Base-by-base conservation (phyloP, 2,888 invertebrate species). In the Drosophila histrio region DNA sequence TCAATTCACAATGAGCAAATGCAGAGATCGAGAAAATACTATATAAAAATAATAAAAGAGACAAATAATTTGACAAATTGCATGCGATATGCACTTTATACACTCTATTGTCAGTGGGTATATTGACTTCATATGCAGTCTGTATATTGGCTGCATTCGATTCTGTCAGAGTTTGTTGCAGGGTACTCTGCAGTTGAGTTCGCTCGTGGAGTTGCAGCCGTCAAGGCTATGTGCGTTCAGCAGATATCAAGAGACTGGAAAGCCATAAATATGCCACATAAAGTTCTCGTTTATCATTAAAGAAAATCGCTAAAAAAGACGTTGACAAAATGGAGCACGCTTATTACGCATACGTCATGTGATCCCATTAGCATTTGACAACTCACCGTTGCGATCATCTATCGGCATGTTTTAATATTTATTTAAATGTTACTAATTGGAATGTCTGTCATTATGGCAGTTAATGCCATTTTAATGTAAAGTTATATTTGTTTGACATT, bases 191-290 rank as follows among this genome's bases (percentile, higher is more conserved):
- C 17, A n/a, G 19, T 50, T n/a, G 17, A 9, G 13, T 11, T 26
- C 8, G n/a, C 9, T 28, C n/a, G 8, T 54, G 70, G 58, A 63
- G 72, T 30, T 26, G 38, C 22, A n/a, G 63, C 63, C 63, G 65
- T 56, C 86, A 85, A 78, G 79, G 85, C 74, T 83, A 43, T 3
- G 32, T 44, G 44, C 54, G 52, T 57, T 64, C 47, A 41, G 59
- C 66, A 85, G 82, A 75, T 79, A 82, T 85, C 83, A 85, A 78
- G 64, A 46, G 19, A 62, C 50, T 60, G 61, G 59, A 62, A 72
- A 60, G 57, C 34, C 47, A 60, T 46, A 67, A 52, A 72, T 59
- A 59, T 64, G 22, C 7, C 36, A 64, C 44, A 73, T 59, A 69
- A 58, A 50, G 59, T 58, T 36, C 49, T 34, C 24, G 44, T 50